These are phyloP conservation scores for Eumacrocentrus americanus DNA, from an alignment of 2,888 invertebrate species.

Conservation along the genomic window DNA sequence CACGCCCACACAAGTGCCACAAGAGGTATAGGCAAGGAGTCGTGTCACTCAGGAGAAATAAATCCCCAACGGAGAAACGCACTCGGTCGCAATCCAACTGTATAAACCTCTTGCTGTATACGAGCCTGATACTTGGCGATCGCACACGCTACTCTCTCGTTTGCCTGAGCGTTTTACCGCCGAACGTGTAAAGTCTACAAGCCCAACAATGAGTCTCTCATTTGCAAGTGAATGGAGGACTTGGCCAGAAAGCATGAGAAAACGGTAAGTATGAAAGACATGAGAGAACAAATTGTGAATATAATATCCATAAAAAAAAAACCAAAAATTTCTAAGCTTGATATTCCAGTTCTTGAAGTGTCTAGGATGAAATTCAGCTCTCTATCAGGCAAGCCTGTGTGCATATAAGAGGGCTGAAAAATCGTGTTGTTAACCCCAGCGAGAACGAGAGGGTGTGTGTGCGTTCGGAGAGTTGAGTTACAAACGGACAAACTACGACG, in stretches of 20 bases:
- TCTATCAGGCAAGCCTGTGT: too few relatives aligned
- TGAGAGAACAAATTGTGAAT: background rate
- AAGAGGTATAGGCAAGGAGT: background rate
- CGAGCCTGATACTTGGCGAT: background rate
- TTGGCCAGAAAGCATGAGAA: background rate
- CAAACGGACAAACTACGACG: constrained; percentile 29
- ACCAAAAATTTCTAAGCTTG: background rate
- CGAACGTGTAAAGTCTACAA: background rate
- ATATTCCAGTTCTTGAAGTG: background rate
- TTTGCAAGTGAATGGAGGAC: constrained; percentile 11
- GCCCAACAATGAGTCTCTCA: constrained; percentile 6
- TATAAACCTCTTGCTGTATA: constrained; percentile 7
- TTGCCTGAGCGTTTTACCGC: background rate
- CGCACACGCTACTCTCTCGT: background rate
- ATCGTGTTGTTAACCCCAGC: constrained; percentile 41
- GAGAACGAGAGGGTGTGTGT: constrained; percentile 11
- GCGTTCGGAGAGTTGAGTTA: constrained; percentile 15
- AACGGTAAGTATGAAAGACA: background rate
- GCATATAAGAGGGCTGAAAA: constrained; percentile 34
- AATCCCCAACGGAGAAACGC: constrained; percentile 21
- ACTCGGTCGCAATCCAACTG: constrained; percentile 18
- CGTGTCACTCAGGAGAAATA: background rate
- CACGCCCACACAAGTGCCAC: background rate
- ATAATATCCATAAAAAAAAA: background rate
- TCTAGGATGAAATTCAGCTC: constrained; percentile 7